These are phyloP conservation scores for Ceratosolen solmsi DNA, from an alignment of 1,140 invertebrate genomes.

Conservation along the genomic window DNA sequence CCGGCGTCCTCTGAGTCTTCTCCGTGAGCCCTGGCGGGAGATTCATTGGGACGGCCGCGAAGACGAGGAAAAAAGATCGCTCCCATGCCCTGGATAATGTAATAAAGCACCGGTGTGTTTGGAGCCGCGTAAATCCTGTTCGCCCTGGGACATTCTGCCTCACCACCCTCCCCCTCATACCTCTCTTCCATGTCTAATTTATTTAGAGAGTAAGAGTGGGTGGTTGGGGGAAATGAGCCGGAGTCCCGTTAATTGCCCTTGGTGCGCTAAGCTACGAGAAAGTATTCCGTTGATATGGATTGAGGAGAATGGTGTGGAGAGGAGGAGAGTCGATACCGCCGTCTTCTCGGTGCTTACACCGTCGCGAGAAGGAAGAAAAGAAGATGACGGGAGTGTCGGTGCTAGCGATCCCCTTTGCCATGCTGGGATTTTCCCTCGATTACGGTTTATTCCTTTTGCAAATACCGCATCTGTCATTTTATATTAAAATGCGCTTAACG, in stretches of 20 bases:
- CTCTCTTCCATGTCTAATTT: constrained; percentile 63
- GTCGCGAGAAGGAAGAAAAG: background rate
- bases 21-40: constrained; percentile 44
- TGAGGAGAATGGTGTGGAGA: background rate
- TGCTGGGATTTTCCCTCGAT: constrained; percentile 37
- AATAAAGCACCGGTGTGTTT: constrained; percentile 65
- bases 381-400: background rate
- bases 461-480: constrained; percentile 50
- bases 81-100: constrained; percentile 60
- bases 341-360: constrained; percentile 20
- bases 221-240: constrained; percentile 62
- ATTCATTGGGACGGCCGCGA: constrained; percentile 20
- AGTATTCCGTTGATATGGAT: constrained; percentile 62
- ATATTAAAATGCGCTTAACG: constrained; percentile 46
- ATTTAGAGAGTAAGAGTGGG: constrained; percentile 59
- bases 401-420: background rate
- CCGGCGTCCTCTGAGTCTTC: background rate
- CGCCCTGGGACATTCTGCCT: constrained; percentile 60
- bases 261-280: constrained; percentile 64
- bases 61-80: constrained; percentile 33
- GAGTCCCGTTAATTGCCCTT: constrained; percentile 66
- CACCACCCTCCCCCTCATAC: constrained; percentile 33
- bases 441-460: constrained; percentile 41
- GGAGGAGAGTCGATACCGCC: background rate
- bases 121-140: constrained; percentile 65